phyloP scores from a whole-genome alignment of 2,113 vertebrate species.

The Micronisus gabar region DNA sequence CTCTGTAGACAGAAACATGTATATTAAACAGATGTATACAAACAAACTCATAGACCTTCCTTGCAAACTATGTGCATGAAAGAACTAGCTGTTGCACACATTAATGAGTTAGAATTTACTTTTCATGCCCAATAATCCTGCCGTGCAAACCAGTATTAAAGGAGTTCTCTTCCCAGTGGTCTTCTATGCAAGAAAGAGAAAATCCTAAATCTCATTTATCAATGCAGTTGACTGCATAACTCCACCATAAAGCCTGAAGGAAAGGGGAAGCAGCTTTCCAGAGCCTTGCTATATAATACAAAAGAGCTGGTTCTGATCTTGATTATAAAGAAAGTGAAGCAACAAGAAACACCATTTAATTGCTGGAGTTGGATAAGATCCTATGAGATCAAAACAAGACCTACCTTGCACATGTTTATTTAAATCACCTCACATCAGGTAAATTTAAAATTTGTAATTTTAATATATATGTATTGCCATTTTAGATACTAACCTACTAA shows the following conservation, averaged over 20 bases:
- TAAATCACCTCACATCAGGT: background rate
- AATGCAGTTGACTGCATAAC: background rate
- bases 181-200: background rate
- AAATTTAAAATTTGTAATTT: background rate
- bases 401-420: background rate
- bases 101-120: background rate
- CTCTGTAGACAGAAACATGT: background rate
- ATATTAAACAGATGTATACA: background rate
- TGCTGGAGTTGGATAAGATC: background rate
- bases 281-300: background rate
- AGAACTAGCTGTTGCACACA: background rate
- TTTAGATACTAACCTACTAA: background rate
- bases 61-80: background rate
- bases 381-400: background rate
- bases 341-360: background rate
- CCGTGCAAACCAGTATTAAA: background rate
- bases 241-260: background rate
- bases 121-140: background rate
- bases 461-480: background rate
- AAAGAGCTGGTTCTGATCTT: background rate
- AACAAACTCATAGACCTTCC: background rate
- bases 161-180: background rate
- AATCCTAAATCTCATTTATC: background rate
- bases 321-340: background rate
- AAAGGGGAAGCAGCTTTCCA: background rate